Percentiles rank a stretch among this genome's conserved stretches.
Conservation (phyloP, 1,140 invertebrate species). For the Cecropterus lyciades region DNA sequence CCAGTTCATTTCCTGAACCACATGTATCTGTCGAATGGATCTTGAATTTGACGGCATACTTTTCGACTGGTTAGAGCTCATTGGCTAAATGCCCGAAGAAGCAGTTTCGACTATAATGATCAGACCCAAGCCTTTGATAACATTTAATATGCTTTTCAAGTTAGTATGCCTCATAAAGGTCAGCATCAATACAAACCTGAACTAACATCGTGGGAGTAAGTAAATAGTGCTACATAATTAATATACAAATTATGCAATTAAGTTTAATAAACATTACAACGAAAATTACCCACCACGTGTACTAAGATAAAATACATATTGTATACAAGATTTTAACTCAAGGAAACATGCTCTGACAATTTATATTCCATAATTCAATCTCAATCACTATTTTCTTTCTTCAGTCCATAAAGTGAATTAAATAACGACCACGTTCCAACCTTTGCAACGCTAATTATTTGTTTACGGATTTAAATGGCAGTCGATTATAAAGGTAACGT, state of each 20-base stretch:
- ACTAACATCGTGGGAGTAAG: no score
- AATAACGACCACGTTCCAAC: conserved; percentile 41
- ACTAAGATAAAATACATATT: not conserved
- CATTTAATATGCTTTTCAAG: no score
- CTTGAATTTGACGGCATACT: conserved; percentile 25
- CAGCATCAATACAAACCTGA: no score
- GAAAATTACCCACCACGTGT: not conserved
- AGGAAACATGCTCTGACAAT: conserved; percentile 3
- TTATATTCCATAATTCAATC: conserved; percentile 32
- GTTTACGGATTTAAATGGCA: conserved; percentile 38
- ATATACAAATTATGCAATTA: not conserved
- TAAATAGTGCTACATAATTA: no score
- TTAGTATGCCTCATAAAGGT: no score
- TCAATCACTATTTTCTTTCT: conserved; percentile 35
- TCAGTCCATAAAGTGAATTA: conserved; percentile 35
- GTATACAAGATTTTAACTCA: not conserved
- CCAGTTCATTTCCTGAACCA: conserved; percentile 50
- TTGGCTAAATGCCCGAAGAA: not conserved
- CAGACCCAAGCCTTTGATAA: no score
- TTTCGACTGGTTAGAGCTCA: not conserved
- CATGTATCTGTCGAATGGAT: conserved; percentile 40
- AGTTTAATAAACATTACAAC: not conserved
- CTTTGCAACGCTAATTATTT: conserved; percentile 44
- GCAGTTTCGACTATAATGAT: no score
- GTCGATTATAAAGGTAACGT: conserved; percentile 26